Conservation (phyloP, 1,140 invertebrate species). For the Agraylea sexmaculata region DNA sequence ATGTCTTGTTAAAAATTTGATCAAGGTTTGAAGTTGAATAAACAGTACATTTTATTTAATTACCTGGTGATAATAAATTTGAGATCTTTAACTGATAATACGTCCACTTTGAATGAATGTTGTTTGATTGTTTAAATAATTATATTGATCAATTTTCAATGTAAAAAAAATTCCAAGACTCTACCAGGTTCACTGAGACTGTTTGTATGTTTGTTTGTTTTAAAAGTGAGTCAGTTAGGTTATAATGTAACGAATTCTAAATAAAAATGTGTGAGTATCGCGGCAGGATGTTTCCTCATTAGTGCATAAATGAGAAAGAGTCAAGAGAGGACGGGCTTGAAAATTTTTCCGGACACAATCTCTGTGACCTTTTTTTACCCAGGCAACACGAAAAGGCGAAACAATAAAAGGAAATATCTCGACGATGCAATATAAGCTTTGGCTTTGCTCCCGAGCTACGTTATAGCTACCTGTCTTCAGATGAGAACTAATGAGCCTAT, state of each 20-base stretch:
- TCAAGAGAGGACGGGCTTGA: neutral
- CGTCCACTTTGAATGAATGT: too few species aligned
- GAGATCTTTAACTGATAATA: too few species aligned
- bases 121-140: too few species aligned
- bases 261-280: neutral
- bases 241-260: neutral
- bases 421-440: conserved; percentile 18
- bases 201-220: too few species aligned
- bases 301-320: conserved; percentile 1
- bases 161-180: too few species aligned
- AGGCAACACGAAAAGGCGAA: conserved; percentile 1
- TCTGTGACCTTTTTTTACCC: conserved; percentile 7
- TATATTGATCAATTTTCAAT: too few species aligned
- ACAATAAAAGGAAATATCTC: conserved; percentile 15
- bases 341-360: conserved; percentile 3
- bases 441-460: conserved; percentile 13
- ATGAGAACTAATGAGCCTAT: conserved; percentile 19
- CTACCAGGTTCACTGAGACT: too few species aligned
- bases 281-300: conserved; percentile 1
- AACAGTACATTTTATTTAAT: too few species aligned
- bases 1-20: too few species aligned
- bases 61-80: too few species aligned
- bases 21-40: too few species aligned
- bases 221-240: neutral
- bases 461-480: conserved; percentile 13